phyloP scores from a whole-genome alignment of 1,140 invertebrate species.

The Adoxophyes honmai region DNA sequence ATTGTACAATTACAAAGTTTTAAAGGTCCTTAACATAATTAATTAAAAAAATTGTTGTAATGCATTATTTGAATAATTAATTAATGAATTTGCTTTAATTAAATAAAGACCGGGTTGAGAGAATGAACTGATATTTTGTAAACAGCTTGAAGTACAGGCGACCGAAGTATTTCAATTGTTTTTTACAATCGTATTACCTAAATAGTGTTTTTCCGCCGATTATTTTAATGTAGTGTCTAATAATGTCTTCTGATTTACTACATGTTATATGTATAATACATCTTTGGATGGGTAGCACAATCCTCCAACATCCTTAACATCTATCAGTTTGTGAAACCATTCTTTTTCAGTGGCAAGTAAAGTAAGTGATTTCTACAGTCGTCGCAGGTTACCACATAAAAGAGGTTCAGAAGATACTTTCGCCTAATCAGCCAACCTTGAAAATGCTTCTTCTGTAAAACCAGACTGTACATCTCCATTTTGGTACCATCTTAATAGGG shows the following conservation, averaged over 20 bases:
- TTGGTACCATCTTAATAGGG: not conserved
- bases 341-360: not conserved
- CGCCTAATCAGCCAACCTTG: conserved; percentile 1
- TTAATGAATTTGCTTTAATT: too few species aligned
- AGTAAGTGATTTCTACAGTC: conserved; percentile 5
- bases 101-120: too few species aligned
- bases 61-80: too few species aligned
- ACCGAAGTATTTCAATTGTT: not conserved
- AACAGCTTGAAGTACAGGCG: not conserved
- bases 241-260: not conserved
- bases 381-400: not conserved
- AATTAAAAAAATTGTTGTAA: too few species aligned
- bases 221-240: conserved; percentile 10
- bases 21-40: too few species aligned
- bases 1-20: too few species aligned
- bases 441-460: conserved; percentile 7
- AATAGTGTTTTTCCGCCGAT: not conserved
- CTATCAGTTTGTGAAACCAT: conserved; percentile 10
- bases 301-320: not conserved
- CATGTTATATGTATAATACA: conserved; percentile 2
- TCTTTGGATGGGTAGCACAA: conserved; percentile 6
- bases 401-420: not conserved
- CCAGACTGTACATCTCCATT: not conserved
- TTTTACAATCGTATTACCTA: not conserved
- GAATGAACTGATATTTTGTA: too few species aligned